Percentiles rank a stretch among this genome's conserved stretches.
These are phyloP conservation scores for Ptilodon capucinus DNA, from an alignment of 2,888 invertebrate genomes.

Conservation along the genomic window DNA sequence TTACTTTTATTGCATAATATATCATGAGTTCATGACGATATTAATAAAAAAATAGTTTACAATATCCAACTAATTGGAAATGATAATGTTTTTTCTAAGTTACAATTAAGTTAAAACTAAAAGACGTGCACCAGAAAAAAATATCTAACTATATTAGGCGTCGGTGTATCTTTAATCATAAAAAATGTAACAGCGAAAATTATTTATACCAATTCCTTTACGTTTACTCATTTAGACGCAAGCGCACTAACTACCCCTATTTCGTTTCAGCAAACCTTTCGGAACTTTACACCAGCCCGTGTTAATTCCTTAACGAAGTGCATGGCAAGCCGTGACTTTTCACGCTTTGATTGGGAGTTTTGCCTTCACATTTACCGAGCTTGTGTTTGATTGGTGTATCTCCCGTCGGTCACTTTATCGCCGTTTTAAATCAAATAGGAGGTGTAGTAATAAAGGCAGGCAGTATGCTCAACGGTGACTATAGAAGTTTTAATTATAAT, in stretches of 20 bases:
- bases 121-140: too few species aligned
- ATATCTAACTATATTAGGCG: too few species aligned
- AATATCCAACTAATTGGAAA: too few species aligned
- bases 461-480: background rate
- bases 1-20: too few species aligned
- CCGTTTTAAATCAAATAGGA: constrained; percentile 13
- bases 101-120: too few species aligned
- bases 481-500: too few species aligned
- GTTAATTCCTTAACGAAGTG: constrained; percentile 1
- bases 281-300: background rate
- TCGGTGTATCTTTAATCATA: too few species aligned
- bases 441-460: constrained; percentile 2
- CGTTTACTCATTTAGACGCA: background rate
- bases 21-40: too few species aligned
- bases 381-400: constrained; percentile 4
- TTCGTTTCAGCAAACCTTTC: background rate
- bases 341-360: constrained; percentile 8
- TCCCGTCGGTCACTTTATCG: constrained; percentile 6
- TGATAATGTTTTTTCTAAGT: too few species aligned
- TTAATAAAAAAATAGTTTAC: too few species aligned
- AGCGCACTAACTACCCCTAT: background rate
- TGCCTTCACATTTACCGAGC: constrained; percentile 11
- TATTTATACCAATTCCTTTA: too few species aligned
- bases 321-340: constrained; percentile 3
- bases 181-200: too few species aligned